Evolutionary conservation across 2,888 invertebrate genomes (phyloP), one percentile per base, ranked within the genome.

Genomic region (Sepiola atlantica): DNA sequence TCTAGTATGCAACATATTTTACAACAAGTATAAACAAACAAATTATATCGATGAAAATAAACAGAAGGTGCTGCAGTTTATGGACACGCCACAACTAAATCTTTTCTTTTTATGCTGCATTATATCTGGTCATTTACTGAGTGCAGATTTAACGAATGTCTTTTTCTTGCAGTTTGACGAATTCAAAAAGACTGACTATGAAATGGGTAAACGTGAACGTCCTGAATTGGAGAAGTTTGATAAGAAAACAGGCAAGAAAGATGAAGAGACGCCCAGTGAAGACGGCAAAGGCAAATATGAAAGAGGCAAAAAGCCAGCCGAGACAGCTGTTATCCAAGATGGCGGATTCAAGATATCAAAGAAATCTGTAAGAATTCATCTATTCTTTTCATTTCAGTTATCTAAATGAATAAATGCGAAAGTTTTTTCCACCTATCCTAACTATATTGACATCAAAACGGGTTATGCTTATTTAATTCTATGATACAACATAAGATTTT

Each of bases 261-360:
- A 96, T 20, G 95, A 95, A 35, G 95, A 95, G 55, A 94, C 92
- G 24, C 95, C 95, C 18, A 95, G 95, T 90, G 96, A 96, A 94
- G 96, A 96, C 93, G 95, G 95, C 35, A 96, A 95, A 90, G 94
- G 96, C 3, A 94, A 95, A 55, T 96, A 96, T 94, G 95, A 95
- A 54, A 94, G 95, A 35, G 95, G 95, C 55, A 95, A 95, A 24
- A 96, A 96, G 95, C 95, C 95, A 91, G 95, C 95, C 61, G 95
- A 95, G n/a, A 94, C 94, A 35, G 95, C 95, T 77, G 95, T 95
- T 90, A 93, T 94, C 35, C 96, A 96, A 91, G 95, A 95, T 92
- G 94, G 94, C 32, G 94, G 95, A 20, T 95, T 96, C 20, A 57
- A 95, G 57, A 96, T 95, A 45, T 95, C 95, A 57, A 96, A 96